A percentile compares a stretch with the other conserved stretches of the same genome.
Evolutionary conservation across 2,888 invertebrate genomes (phyloP).

Genomic region (Disparrhopalites patrizii): DNA sequence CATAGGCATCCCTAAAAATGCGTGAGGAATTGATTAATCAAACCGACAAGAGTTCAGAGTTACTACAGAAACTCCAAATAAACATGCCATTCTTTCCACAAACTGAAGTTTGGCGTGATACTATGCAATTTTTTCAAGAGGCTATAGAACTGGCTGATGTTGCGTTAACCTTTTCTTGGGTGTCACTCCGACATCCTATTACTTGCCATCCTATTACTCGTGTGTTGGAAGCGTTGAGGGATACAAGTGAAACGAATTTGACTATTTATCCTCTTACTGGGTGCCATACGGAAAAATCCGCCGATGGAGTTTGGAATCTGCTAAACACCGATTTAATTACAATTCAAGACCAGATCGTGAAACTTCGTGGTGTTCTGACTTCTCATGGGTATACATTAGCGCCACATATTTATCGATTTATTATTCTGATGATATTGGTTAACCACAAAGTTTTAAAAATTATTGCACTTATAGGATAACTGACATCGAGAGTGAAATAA

Average conservation of each 20-base stretch:
- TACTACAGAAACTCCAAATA: background rate
- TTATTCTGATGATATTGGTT: background rate
- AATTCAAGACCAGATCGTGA: slow-evolving; percentile 2
- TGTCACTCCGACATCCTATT: background rate
- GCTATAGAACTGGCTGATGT: slow-evolving; percentile 19
- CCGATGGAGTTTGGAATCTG: background rate
- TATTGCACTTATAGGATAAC: slow-evolving; percentile 14
- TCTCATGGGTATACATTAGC: background rate
- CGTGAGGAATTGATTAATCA: background rate
- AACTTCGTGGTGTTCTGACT: background rate
- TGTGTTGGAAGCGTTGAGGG: background rate
- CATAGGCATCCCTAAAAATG: background rate
- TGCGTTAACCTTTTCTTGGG: slow-evolving; percentile 3
- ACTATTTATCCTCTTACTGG: background rate
- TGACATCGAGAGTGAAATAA: slow-evolving; percentile 23
- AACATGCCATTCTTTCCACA: background rate
- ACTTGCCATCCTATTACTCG: slow-evolving; percentile 4
- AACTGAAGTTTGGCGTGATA: background rate
- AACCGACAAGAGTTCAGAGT: background rate
- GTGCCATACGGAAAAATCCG: background rate
- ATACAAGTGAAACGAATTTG: background rate
- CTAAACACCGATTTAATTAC: background rate
- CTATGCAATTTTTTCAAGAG: slow-evolving; percentile 11
- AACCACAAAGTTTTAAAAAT: background rate
- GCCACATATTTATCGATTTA: too few relatives aligned